These are phyloP conservation scores for Rhopalosiphum nymphaeae DNA, from an alignment of 2,888 invertebrate species.

Conservation along the genomic window DNA sequence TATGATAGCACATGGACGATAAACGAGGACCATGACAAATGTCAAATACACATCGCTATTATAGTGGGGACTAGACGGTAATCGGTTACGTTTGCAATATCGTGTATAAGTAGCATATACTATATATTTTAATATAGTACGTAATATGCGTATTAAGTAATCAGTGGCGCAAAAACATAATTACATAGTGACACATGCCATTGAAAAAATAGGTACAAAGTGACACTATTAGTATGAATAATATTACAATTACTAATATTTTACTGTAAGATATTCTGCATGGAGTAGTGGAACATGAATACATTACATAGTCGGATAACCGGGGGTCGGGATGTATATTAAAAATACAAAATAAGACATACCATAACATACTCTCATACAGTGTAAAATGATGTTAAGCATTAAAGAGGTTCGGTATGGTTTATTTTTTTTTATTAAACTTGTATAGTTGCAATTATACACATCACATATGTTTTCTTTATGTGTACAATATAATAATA, in stretches of 20 bases:
- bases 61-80: neutral
- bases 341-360: neutral
- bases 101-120: neutral
- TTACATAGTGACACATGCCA: neutral
- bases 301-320: neutral
- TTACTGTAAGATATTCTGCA: neutral
- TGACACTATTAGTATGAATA: neutral
- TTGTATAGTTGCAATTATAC: neutral
- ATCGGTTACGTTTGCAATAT: neutral
- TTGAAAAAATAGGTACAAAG: neutral
- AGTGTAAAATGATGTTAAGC: neutral
- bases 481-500: neutral
- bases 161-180: neutral
- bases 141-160: neutral
- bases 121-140: neutral
- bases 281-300: neutral
- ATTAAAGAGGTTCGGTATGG: neutral
- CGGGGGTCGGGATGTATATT: neutral
- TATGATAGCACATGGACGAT: neutral
- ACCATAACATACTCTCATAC: neutral
- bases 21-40: neutral
- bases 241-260: neutral
- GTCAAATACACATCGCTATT: neutral
- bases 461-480: neutral
- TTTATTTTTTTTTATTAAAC: neutral